Conservation (phyloP, 1,140 invertebrate genomes). For the Habropoda laboriosa region DNA sequence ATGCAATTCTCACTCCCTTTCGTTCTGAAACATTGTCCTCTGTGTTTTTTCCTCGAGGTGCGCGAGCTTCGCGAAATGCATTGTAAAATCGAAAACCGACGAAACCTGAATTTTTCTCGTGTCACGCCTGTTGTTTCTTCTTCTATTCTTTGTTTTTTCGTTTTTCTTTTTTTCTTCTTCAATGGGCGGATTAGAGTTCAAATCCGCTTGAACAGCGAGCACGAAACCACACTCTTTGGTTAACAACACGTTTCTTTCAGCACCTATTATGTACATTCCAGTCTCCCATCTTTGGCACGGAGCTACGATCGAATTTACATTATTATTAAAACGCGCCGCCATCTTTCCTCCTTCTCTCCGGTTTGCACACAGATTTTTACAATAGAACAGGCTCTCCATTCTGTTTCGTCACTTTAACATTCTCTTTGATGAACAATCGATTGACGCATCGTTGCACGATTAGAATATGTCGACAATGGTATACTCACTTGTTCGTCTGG, state of each 20-base stretch:
- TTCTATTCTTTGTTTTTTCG: too few species aligned
- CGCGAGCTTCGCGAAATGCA: slow-evolving; percentile 20
- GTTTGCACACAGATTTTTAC: too few species aligned
- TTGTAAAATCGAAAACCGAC: slow-evolving; percentile 14
- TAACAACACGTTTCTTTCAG: slow-evolving; percentile 60
- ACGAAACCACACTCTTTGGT: slow-evolving; percentile 73
- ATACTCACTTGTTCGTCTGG: neutral
- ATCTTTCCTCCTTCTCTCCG: neutral
- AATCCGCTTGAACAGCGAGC: slow-evolving; percentile 38
- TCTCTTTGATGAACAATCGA: neutral
- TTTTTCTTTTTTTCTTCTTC: too few species aligned
- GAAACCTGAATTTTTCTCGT: slow-evolving; percentile 30
- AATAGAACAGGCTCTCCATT: too few species aligned
- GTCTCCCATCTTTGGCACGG: slow-evolving; percentile 77
- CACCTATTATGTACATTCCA: slow-evolving; percentile 69
- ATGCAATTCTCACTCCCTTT: neutral
- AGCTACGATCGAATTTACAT: slow-evolving; percentile 63
- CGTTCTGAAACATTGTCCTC: too few species aligned
- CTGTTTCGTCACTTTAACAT: neutral
- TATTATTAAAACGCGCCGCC: slow-evolving; percentile 41
- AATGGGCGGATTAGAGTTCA: neutral
- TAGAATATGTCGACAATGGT: too few species aligned
- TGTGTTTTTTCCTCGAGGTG: neutral
- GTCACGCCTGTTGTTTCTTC: slow-evolving; percentile 8
- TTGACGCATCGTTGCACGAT: neutral